Conservation (phyloP, 1,140 invertebrate species). For the Drosophila oshimai region DNA sequence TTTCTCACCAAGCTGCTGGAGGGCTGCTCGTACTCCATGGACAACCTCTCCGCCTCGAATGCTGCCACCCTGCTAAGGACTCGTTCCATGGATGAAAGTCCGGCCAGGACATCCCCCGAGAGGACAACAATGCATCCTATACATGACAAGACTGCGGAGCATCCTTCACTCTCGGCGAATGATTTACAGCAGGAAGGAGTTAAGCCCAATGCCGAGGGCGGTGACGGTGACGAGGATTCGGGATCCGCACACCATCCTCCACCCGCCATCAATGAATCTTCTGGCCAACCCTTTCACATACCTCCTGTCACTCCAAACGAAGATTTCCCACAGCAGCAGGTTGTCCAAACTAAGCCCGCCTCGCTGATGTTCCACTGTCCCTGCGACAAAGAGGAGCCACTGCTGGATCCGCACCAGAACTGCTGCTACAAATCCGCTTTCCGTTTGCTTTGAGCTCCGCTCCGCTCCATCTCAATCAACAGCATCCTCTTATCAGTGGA, state of each 20-base stretch:
- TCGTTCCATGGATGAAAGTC: constrained; percentile 20
- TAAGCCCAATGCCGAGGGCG: constrained; percentile 6
- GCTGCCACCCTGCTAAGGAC: constrained; percentile 40
- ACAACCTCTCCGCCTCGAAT: constrained; percentile 71
- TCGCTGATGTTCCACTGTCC: constrained; percentile 32
- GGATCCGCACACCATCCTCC: neutral
- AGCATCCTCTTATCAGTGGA: constrained; percentile 37
- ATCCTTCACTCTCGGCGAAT: constrained; percentile 45
- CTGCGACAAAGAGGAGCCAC: too few relatives aligned
- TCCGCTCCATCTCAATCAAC: constrained; percentile 49
- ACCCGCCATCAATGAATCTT: constrained; percentile 5
- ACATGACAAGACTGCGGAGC: constrained; percentile 18
- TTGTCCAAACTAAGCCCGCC: constrained; percentile 22
- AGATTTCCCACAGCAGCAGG: constrained; percentile 3
- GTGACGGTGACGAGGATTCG: constrained; percentile 5
- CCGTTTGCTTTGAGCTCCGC: constrained; percentile 50
- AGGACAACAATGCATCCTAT: constrained; percentile 1
- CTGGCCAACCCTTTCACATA: neutral
- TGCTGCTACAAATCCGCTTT: constrained; percentile 57
- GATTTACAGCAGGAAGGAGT: constrained; percentile 36
- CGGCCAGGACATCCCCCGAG: constrained; percentile 4
- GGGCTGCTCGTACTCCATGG: constrained; percentile 80
- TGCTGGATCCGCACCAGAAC: constrained; percentile 23
- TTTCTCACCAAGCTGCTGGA: constrained; percentile 82
- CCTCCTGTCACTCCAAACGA: neutral